Conservation (phyloP, 2,888 invertebrate species). For the Athripsodes cinereus region DNA sequence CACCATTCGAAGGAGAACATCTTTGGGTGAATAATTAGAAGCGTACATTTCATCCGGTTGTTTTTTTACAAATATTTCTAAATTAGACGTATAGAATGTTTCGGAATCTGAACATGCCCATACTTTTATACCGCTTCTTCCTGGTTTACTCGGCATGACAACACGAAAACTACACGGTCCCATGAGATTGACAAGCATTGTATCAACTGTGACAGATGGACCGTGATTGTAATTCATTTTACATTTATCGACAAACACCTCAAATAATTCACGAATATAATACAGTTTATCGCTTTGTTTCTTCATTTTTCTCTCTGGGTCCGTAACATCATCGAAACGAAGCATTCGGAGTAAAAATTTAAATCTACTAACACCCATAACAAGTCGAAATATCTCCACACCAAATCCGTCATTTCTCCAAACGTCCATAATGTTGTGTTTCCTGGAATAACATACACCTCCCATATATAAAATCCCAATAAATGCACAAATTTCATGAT, state of each 20-base stretch:
- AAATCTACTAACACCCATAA: not conserved
- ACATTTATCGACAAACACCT: not conserved
- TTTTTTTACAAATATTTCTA: not conserved
- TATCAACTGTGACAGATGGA: not conserved
- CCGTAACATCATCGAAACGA: not conserved
- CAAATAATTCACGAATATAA: not conserved
- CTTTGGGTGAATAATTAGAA: not conserved
- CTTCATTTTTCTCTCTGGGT: not conserved
- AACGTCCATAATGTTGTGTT: not conserved
- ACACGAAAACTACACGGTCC: not conserved
- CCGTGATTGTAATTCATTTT: not conserved
- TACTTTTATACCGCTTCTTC: not conserved
- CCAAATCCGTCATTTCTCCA: slow-evolving; percentile 3
- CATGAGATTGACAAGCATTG: not conserved
- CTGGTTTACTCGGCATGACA: not conserved
- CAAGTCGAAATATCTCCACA: not conserved
- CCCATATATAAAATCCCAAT: not conserved
- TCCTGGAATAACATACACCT: not conserved
- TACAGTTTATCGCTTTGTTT: not conserved
- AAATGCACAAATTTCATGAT: not conserved
- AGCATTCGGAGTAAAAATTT: not conserved
- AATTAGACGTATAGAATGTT: not conserved
- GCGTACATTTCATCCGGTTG: not conserved
- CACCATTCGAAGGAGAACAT: not conserved
- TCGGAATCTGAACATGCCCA: not conserved